phyloP scores from a whole-genome alignment of 64 coral and sea anemone species.

The Anthopleura sola region DNA sequence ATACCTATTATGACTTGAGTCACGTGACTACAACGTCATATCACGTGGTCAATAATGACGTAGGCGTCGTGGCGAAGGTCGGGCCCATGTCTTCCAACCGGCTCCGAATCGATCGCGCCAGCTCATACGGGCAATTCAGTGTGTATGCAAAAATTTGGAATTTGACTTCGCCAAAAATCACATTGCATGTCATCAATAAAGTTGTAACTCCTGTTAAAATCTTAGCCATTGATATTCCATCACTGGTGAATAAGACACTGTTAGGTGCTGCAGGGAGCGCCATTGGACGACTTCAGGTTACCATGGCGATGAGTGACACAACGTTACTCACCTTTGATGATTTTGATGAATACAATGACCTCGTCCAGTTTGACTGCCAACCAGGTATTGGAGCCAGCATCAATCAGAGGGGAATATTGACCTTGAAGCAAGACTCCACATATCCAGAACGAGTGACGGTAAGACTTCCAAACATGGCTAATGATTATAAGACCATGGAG shows the following conservation, averaged over 20 bases:
- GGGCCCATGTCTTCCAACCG: constrained; percentile 16
- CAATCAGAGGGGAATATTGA: constrained; percentile 38
- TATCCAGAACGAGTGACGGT: constrained; percentile 37
- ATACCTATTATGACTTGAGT: constrained; percentile 27
- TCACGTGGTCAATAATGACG: constrained; percentile 25
- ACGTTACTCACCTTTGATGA: constrained; percentile 34
- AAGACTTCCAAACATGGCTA: neutral
- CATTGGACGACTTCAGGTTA: constrained; percentile 32
- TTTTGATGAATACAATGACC: constrained; percentile 13
- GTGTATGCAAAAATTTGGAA: constrained; percentile 2
- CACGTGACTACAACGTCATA: constrained; percentile 40
- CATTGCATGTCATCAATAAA: neutral
- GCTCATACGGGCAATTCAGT: constrained; percentile 21
- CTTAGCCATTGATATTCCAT: neutral
- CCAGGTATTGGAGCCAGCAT: constrained; percentile 3
- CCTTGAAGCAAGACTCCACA: constrained; percentile 29
- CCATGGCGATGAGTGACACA: constrained; percentile 43
- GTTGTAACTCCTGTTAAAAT: neutral
- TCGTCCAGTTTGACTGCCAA: constrained; percentile 36
- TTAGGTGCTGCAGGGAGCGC: constrained; percentile 15
- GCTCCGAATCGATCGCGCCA: neutral
- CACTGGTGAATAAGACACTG: constrained; percentile 22
- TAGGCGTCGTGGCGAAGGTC: constrained; percentile 29
- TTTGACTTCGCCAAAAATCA: neutral
- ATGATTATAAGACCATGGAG: neutral